These are phyloP conservation scores for Lampropteryx suffumata DNA, from an alignment of 2,888 invertebrate species.

Conservation along the genomic window DNA sequence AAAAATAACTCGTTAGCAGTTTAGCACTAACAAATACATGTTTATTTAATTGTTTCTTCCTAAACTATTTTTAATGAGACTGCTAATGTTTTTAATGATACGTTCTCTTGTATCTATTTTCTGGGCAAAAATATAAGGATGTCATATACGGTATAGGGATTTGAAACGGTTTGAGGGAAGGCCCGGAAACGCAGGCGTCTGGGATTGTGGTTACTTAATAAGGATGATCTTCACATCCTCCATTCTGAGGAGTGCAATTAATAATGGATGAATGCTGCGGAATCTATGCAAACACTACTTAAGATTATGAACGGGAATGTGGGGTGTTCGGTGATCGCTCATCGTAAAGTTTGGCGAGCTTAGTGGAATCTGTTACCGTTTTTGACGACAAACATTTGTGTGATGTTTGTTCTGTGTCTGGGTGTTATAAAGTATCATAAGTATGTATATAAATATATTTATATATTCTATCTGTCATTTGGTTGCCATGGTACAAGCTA, in stretches of 20 bases:
- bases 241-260: constrained; percentile 77
- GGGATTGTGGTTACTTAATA: constrained; percentile 72
- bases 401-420: too few species aligned
- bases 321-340: constrained; percentile 48
- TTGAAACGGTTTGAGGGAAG: constrained; percentile 31
- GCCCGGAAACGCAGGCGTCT: constrained; percentile 46
- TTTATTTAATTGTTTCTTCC: too few species aligned
- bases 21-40: too few species aligned
- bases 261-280: constrained; percentile 67
- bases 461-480: too few species aligned
- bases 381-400: background rate
- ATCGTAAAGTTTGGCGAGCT: too few species aligned
- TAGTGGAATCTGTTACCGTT: too few species aligned
- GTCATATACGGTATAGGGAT: constrained; percentile 26
- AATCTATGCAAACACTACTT: constrained; percentile 57
- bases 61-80: too few species aligned
- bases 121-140: background rate
- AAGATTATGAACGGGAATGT: constrained; percentile 48
- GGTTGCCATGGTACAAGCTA: too few species aligned
- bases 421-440: too few species aligned
- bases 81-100: too few species aligned
- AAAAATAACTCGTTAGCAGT: too few species aligned
- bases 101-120: background rate
- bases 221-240: constrained; percentile 70
- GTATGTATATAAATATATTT: too few species aligned